Evolutionary conservation across 2,888 invertebrate species (phyloP), one percentile per base, ranked within the genome.

Genomic region (Cryptocephalus moraei): DNA sequence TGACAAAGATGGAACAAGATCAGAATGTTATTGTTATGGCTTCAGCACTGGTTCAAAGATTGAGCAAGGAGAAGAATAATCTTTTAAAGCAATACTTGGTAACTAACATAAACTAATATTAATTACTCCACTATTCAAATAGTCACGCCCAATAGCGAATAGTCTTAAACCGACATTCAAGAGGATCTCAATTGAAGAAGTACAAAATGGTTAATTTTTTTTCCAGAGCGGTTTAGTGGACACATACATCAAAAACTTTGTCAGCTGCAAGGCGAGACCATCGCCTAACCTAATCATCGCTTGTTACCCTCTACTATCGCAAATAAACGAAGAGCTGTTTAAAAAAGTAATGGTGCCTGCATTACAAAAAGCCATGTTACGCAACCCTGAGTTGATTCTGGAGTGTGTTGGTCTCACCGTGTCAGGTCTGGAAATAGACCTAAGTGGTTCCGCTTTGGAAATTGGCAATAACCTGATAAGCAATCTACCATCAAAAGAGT

Each of bases 361-460:
- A 1, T 73, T 94, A 46, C 90, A 92, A 67, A 92, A 93, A 67
- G 84, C 91, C 13, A 86, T 96, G 82, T 74, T 97, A 32, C 75
- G 97, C 44, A 94, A 90, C 71, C 95, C 97, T 0, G 97, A 97
- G 75, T 82, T 91, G 45, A 86, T 90, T 52, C 76, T 94, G 13
- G 81, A 86, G 66, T 82, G 84, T 12, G 85, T 94, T 34, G 87
- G 87, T 0, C 75, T 82, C 42, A 81, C 93, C 49, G 70, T 94
- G 22, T 49, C 77, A 8, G 81, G 82, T 45, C 65, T 92, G 8
- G 75, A 79, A 45, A 69, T 91, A 4, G 86, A 90, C 64, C 74
- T 94, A 31, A 91, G 90, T 62, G 79, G 79, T 43, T 83, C 86
- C 67, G 84, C 85, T 8, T 68, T 78, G 38, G 88, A 88, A 57